phyloP scores from a whole-genome alignment of 1,140 invertebrate species.

The Drosophila busckii region DNA sequence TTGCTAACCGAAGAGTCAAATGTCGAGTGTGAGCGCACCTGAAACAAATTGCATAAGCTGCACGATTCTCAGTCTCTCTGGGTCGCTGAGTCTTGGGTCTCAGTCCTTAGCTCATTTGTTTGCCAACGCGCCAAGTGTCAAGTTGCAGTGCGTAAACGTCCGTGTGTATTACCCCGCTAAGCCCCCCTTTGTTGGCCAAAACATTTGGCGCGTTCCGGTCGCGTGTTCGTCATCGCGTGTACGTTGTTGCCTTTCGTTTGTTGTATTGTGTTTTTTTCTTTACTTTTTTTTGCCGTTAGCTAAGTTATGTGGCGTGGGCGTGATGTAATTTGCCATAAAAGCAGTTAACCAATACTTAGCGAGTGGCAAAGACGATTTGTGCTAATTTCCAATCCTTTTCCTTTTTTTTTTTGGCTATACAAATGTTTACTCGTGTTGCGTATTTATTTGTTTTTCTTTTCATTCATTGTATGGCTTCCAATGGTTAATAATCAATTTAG shows the following conservation, averaged over 20 bases:
- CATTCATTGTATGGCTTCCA: constrained; percentile 21
- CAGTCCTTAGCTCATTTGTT: constrained; percentile 58
- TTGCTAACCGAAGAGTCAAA: constrained; percentile 59
- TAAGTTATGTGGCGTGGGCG: constrained; percentile 55
- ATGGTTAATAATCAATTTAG: constrained; percentile 60
- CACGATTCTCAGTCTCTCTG: constrained; percentile 18
- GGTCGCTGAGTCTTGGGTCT: constrained; percentile 5
- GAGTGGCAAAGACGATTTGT: constrained; percentile 33
- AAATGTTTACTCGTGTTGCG: constrained; percentile 22
- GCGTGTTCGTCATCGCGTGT: constrained; percentile 65
- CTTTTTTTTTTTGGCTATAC: constrained; percentile 12
- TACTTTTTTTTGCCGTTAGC: constrained; percentile 13
- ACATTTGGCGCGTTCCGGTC: constrained; percentile 58
- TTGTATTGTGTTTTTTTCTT: constrained; percentile 5
- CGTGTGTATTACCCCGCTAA: not conserved
- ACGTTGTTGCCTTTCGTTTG: constrained; percentile 7
- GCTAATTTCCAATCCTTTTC: constrained; percentile 48
- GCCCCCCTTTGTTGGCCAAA: not conserved
- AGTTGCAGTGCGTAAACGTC: constrained; percentile 32
- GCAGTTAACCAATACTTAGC: constrained; percentile 60
- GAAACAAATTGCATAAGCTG: constrained; percentile 60
- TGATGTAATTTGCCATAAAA: constrained; percentile 74
- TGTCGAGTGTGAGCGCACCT: constrained; percentile 61
- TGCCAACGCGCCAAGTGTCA: constrained; percentile 40
- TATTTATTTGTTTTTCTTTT: constrained; percentile 1